Percentiles rank a stretch among this genome's conserved stretches.
phyloP scores from a whole-genome alignment of 2,888 invertebrate species.

The Spodoptera picta region DNA sequence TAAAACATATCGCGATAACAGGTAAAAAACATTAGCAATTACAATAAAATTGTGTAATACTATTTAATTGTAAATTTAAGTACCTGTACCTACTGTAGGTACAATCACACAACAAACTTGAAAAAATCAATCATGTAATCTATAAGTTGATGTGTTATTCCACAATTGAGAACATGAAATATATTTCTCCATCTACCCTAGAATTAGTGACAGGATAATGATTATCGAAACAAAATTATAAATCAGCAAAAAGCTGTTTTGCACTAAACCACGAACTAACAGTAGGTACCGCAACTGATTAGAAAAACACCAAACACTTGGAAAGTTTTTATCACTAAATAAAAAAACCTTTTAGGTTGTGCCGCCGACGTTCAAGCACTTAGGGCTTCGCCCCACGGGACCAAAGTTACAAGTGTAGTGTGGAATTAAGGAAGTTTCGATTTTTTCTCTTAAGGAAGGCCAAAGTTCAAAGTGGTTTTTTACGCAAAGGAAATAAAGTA shows the following conservation, averaged over 20 bases:
- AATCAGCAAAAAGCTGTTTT: background rate
- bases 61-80: too few species aligned
- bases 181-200: too few species aligned
- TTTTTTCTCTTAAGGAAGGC: slow-evolving; percentile 34
- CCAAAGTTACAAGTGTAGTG: slow-evolving; percentile 39
- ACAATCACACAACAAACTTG: too few species aligned
- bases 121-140: too few species aligned
- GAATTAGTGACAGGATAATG: too few species aligned
- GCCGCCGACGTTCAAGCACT: slow-evolving; percentile 40
- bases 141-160: too few species aligned
- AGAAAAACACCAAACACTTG: slow-evolving; percentile 18
- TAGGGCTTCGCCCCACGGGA: slow-evolving; percentile 45
- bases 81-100: too few species aligned
- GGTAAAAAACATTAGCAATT: too few species aligned
- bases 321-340: slow-evolving; percentile 36
- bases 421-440: slow-evolving; percentile 43
- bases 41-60: too few species aligned
- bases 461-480: slow-evolving; percentile 41
- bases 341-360: slow-evolving; percentile 29
- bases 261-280: background rate
- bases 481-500: slow-evolving; percentile 20
- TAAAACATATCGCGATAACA: too few species aligned
- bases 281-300: background rate
- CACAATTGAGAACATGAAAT: too few species aligned
- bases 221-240: too few species aligned